Evolutionary conservation across 2,888 invertebrate species (phyloP), one percentile per base, ranked within the genome.

Genomic region (Orthosia cruda): DNA sequence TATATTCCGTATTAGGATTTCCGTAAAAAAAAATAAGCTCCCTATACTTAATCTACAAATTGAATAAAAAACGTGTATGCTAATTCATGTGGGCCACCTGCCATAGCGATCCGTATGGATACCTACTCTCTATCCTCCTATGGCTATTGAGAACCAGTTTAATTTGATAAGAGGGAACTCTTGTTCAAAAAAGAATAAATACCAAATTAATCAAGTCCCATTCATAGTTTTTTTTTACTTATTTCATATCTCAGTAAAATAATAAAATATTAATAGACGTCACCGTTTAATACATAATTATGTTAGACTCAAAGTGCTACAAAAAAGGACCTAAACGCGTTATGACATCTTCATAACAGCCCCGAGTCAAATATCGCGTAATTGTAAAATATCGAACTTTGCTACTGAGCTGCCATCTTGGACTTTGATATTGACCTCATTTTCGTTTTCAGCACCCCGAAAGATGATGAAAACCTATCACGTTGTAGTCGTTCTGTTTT

Each of bases 21-120:
- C 26, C 26, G 26, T 26, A 26, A 26, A 26, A 26, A 26, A 26
- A 26, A 26, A 2, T 26, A 26, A 26, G 26, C 3, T 26, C 26
- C 26, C 26, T 26, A 20, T 47, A 49, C 20, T 15, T 4, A 40
- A 45, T 58, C 7, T 15, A 50, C n/a, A 11, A n/a, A 45, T 63
- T 47, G 11, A 12, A 32, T 18, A 16, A 45, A 47, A 68, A 26
- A 4, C 4, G 32, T 74, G 32, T 74, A 75, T 54, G 26, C 58
- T 15, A 69, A 76, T 75, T 52, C 2, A 11, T 20, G n/a, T 16
- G 2, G 0, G 20, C 16, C 54, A 76, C 40, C 69, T 69, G 69
- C 47, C 18, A 54, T 4, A 59, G 20, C 4, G 59, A 58, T 49
- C 16, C 49, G 15, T 50, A 15, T 32, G 12, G 50, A 68, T 45